Base-by-base conservation (phyloP, 2,888 invertebrate species). In the Ditula angustiorana region DNA sequence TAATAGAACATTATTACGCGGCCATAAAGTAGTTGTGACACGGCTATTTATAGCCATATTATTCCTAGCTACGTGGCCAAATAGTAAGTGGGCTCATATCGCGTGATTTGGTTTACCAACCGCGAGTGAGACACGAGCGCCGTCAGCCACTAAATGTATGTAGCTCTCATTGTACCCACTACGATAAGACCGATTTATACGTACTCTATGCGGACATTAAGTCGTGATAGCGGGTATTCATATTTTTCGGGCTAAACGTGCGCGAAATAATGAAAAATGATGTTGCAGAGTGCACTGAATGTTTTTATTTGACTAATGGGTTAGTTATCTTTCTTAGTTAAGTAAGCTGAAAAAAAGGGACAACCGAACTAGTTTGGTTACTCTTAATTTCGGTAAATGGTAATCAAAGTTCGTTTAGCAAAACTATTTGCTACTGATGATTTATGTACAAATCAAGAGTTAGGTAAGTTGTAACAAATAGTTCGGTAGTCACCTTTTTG, bases 71-170 rank as follows among this genome's bases (percentile, higher is more conserved):
- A 55, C 57, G 64, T 68, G 61, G 70, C 67, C 75, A 70, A 78
- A 78, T 77, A 75, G 78, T 76, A 76, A 78, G 75, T 76, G 76
- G 72, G 28, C 62, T 80, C 77, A 80, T 82, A 83, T 83, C 79
- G 77, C 80, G 76, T 83, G 83, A 86, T 86, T 87, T 85, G 85
- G 83, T 84, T 86, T 81, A 82, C 83, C 78, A 84, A 84, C 78
- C 75, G 72, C 73, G 47, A 72, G 78, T 79, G 81, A 82, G 81
- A 78, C 82, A 85, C 77, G 83, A 80, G 75, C 76, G 65, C 75
- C 80, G 81, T 83, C 85, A 78, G 74, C 70, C 68, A 69, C 67
- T 72, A 69, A 79, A 81, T 79, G 79, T 81, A 79, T 79, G 81
- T 76, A 75, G 74, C 72, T 73, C 76, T 76, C 76, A 71, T 81